Evolutionary conservation across 2,113 vertebrate species (phyloP).

Genomic region (Motacilla alba): DNA sequence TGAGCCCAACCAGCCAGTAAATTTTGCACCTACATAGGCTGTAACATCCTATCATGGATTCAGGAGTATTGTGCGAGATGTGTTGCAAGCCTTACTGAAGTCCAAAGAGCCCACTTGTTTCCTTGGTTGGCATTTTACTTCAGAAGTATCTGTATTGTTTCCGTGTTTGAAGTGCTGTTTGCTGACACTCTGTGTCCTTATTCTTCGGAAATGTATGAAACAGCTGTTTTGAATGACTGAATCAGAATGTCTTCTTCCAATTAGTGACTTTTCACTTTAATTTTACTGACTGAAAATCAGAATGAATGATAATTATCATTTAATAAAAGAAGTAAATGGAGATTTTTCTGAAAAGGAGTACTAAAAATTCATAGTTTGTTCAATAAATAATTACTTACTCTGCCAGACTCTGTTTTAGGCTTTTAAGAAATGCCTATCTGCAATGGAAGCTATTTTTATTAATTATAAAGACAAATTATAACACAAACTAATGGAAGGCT

Average conservation of each 20-base stretch:
- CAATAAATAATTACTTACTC: not conserved
- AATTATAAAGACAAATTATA: not conserved
- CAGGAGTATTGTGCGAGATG: not conserved
- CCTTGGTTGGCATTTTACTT: not conserved
- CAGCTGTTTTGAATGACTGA: not conserved
- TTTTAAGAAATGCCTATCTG: not conserved
- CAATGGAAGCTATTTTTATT: not conserved
- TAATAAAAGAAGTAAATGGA: not conserved
- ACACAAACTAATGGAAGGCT: not conserved
- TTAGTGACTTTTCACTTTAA: not conserved
- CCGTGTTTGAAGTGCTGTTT: not conserved
- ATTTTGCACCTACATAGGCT: not conserved
- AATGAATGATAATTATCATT: not conserved
- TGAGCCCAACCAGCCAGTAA: not conserved
- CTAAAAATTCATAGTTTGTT: not conserved
- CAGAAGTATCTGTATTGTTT: not conserved
- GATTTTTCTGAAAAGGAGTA: not conserved
- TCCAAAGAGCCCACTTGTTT: not conserved
- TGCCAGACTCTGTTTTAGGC: not conserved
- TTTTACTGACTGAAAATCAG: conserved; percentile 13
- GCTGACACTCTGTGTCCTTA: not conserved
- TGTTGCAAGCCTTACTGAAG: not conserved
- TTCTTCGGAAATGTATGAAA: not conserved
- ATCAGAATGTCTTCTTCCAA: not conserved
- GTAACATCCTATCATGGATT: not conserved